Evolutionary conservation across 2,888 invertebrate genomes (phyloP), one percentile per base, ranked within the genome.

Genomic region (Cerceris ruficornis): DNA sequence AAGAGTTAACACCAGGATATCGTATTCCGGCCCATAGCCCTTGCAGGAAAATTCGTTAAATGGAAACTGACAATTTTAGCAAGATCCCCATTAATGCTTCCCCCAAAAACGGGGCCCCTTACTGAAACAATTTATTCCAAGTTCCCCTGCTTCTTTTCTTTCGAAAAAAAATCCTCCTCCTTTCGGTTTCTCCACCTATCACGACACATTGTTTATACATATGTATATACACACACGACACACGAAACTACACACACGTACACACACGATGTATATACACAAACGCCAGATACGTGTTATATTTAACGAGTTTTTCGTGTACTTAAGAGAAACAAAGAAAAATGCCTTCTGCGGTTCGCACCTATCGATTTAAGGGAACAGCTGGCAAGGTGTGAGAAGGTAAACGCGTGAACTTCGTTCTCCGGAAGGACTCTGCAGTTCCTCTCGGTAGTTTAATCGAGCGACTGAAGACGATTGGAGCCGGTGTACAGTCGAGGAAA

Each of bases 291-390:
- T 69, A 55, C 58, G 60, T 65, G 42, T 66, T 69, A 76, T 60
- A 70, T 72, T 74, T 78, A 81, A 59, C 71, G 69, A 73, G 69
- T 73, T 80, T 69, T 75, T 72, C 71, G 75, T 84, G 76, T 82
- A 87, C 76, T 86, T 81, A 84, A 85, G 69, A 64, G 52, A 59
- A n/a, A 39, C 28, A 39, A 7, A 83, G 28, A 28, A 84, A 83
- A 81, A 86, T 86, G 87, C 84, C 88, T 88, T 88, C 80, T 75
- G 75, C 61, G 86, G 83, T 86, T 81, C 80, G 85, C 79, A 80
- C 73, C 75, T 76, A 60, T 55, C 68, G 68, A 52, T 57, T 73
- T 54, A 73, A 68, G n/a, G 28, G 67, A 41, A 50, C 41, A 64
- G 55, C 7, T 41, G 39, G 60, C 55, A 2, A 55, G 46, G 9